A percentile compares a stretch with the other conserved stretches of the same genome.
These are phyloP conservation scores for Atopsyche davidsoni DNA, from an alignment of 1,140 invertebrate species.

Conservation along the genomic window DNA sequence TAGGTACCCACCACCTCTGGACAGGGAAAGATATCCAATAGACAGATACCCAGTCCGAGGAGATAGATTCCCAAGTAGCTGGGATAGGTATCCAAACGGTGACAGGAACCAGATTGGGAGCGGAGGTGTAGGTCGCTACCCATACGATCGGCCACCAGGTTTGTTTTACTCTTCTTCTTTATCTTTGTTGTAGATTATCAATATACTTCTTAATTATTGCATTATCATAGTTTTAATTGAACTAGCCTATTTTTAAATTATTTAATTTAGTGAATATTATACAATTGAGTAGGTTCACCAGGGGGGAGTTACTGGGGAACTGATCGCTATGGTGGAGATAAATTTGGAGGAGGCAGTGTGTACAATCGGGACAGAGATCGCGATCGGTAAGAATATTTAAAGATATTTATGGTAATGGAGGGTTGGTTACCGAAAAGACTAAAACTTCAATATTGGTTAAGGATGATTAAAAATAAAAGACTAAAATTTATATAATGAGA, in stretches of 20 bases:
- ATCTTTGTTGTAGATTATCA: too few species aligned
- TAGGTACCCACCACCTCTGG: constrained; percentile 41
- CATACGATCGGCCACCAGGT: constrained; percentile 33
- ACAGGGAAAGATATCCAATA: constrained; percentile 42
- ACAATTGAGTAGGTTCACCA: constrained; percentile 16
- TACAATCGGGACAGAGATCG: constrained; percentile 31
- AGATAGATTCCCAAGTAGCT: constrained; percentile 43
- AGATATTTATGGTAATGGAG: constrained; percentile 15
- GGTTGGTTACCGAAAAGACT: too few species aligned
- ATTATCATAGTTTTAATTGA: too few species aligned
- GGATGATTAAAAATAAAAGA: constrained; percentile 16
- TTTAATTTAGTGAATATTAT: too few species aligned
- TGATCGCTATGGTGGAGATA: constrained; percentile 28
- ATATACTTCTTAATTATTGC: too few species aligned
- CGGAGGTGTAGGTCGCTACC: constrained; percentile 31
- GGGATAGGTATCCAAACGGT: constrained; percentile 45
- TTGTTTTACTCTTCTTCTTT: constrained; percentile 1
- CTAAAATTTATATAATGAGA: neutral
- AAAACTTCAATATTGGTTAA: too few species aligned
- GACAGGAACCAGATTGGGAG: constrained; percentile 33
- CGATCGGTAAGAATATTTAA: constrained; percentile 18
- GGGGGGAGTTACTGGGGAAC: constrained; percentile 26
- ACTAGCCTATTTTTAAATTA: too few species aligned
- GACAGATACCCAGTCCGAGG: constrained; percentile 39
- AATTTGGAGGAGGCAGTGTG: constrained; percentile 22